phyloP scores from a whole-genome alignment of 2,888 invertebrate species.

The Ophion costatus region DNA sequence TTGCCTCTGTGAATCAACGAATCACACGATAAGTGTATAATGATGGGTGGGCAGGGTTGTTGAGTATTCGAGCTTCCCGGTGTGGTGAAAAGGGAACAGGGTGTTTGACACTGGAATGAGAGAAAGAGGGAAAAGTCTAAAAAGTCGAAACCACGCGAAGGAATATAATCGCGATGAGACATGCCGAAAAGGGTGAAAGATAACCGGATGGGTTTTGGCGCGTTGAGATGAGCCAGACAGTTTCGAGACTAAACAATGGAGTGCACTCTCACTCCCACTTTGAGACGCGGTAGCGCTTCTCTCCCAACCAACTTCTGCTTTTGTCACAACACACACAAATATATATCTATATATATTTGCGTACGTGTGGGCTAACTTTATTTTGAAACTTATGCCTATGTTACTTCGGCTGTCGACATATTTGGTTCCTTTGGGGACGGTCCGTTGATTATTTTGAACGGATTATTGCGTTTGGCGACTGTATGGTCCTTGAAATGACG shows the following conservation, averaged over 20 bases:
- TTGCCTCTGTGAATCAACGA: conserved; percentile 51
- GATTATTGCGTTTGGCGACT: too few species aligned
- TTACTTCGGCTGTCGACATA: too few species aligned
- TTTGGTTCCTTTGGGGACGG: too few species aligned
- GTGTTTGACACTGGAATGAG: conserved; percentile 29
- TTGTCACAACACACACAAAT: conserved; percentile 39
- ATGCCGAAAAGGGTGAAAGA: conserved; percentile 65
- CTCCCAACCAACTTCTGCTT: conserved; percentile 44
- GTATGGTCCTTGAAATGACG: too few species aligned
- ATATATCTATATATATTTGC: not conserved
- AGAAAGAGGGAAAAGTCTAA: conserved; percentile 27
- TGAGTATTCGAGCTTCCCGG: not conserved
- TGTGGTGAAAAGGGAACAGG: conserved; percentile 52
- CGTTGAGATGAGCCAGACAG: conserved; percentile 70
- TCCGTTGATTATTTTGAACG: too few species aligned
- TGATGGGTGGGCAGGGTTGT: not conserved
- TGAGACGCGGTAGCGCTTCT: conserved; percentile 36
- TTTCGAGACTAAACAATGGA: conserved; percentile 77
- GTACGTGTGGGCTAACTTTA: not conserved
- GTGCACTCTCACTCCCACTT: conserved; percentile 73
- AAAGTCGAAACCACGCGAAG: conserved; percentile 19
- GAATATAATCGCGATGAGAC: conserved; percentile 60
- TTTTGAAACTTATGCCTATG: not conserved
- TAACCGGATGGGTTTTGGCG: conserved; percentile 54
- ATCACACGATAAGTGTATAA: conserved; percentile 36